phyloP scores from a whole-genome alignment of 2,888 invertebrate species.

The Melitaea athalia region DNA sequence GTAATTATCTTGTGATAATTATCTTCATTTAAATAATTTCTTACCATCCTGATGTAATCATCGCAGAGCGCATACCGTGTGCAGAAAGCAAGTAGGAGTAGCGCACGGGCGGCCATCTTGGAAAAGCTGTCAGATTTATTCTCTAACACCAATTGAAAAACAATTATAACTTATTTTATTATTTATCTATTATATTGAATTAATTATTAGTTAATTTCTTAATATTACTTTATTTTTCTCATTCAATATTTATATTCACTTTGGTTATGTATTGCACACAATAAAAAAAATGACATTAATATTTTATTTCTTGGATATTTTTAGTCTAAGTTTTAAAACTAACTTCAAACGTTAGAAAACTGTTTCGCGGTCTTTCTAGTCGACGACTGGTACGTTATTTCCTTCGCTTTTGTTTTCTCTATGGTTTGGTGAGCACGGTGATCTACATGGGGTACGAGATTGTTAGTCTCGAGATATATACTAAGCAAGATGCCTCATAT shows the following conservation, averaged over 20 bases:
- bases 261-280: neutral
- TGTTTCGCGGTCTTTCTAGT: slow-evolving; percentile 71
- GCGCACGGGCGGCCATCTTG: slow-evolving; percentile 56
- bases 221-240: neutral
- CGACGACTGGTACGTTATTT: slow-evolving; percentile 73
- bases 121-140: slow-evolving; percentile 48
- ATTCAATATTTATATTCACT: neutral
- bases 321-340: neutral
- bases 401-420: slow-evolving; percentile 77
- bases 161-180: slow-evolving; percentile 5
- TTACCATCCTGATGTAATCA: slow-evolving; percentile 76
- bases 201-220: too few relatives aligned
- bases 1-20: slow-evolving; percentile 27
- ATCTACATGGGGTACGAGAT: slow-evolving; percentile 54
- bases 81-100: slow-evolving; percentile 69
- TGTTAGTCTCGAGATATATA: slow-evolving; percentile 15
- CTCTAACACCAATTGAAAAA: slow-evolving; percentile 38
- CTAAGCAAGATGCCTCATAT: neutral
- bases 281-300: slow-evolving; percentile 12
- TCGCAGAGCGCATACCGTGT: slow-evolving; percentile 64
- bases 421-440: slow-evolving; percentile 72
- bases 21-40: slow-evolving; percentile 41
- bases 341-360: slow-evolving; percentile 53
- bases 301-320: neutral
- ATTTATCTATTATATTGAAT: neutral